These are phyloP conservation scores for Cerceris rybyensis DNA, from an alignment of 2,888 invertebrate species.

Conservation along the genomic window DNA sequence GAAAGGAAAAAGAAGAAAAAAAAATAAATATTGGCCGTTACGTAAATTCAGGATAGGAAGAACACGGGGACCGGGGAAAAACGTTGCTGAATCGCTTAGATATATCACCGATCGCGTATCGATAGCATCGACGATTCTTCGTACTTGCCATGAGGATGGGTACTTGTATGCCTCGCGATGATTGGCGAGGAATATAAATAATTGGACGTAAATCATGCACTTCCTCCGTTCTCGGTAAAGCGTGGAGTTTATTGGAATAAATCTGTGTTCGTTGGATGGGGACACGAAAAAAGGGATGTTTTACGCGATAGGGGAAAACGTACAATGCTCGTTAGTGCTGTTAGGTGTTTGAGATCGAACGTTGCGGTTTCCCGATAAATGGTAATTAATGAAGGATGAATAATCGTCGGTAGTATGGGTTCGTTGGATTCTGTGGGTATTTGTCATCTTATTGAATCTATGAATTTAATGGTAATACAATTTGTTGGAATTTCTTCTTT, in stretches of 20 bases:
- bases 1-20: too few species aligned
- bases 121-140: conserved; percentile 52
- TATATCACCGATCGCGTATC: conserved; percentile 59
- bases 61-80: conserved; percentile 8
- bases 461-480: too few species aligned
- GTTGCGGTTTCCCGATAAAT: too few species aligned
- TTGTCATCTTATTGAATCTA: too few species aligned
- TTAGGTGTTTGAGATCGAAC: background rate
- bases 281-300: background rate
- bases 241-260: conserved; percentile 4
- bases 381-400: too few species aligned
- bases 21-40: conserved; percentile 30
- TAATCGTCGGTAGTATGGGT: too few species aligned
- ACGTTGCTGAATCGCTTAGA: conserved; percentile 42
- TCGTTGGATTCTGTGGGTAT: too few species aligned
- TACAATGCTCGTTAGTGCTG: background rate
- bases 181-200: conserved; percentile 47
- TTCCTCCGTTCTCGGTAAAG: conserved; percentile 36
- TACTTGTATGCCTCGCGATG: conserved; percentile 16
- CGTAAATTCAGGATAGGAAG: conserved; percentile 24
- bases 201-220: conserved; percentile 56
- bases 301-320: background rate
- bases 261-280: background rate
- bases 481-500: too few species aligned
- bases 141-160: conserved; percentile 32